Base-by-base conservation (phyloP, 2,113 vertebrate species). In the Oxyura jamaicensis region DNA sequence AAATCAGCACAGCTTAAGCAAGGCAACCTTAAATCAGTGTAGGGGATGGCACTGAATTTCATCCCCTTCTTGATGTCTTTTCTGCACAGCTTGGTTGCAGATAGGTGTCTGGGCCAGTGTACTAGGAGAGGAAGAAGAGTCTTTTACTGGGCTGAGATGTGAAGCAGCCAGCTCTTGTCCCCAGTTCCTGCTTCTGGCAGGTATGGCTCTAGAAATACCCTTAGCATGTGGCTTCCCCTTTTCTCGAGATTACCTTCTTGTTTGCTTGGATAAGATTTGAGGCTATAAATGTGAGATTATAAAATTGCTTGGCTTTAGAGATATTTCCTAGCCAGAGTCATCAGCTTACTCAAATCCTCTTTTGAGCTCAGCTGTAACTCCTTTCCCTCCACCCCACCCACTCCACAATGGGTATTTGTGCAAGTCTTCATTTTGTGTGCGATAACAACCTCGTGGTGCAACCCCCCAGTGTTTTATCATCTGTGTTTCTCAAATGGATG, bases 291-390 rank as follows among this genome's bases (percentile, higher is more conserved):
- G 60, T 12, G 75, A 88, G 80, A 56, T 83, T 31, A 66, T 46
- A 66, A 69, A 92, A 83, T 46, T 8, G 2, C 59, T 86, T 46
- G 75, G 78, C 56, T 67, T 25, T 68, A 65, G 78, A 55, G 82
- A 35, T 62, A 22, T 56, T 53, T 93, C 55, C 58, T 18, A 80
- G 26, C 22, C 7, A 4, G 58, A 87, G 26, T 16, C 71, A 12
- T 48, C 42, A 80, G 59, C 86, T 95, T 86, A 75, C 86, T 16
- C 71, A 56, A 93, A 94, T 96, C 94, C 90, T 83, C 80, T 87
- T 60, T 67, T 0, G 28, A 81, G 88, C 87, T 88, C 85, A 59
- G 76, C 78, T 62, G 31, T 22, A 87, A 46, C 83, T 35, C 7
- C 81, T 81, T n/a, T 59, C 72, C 53, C 74, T 65, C 56, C 52